Base-by-base conservation (phyloP, 2,888 invertebrate species). In the Dromius quadrimaculatus region DNA sequence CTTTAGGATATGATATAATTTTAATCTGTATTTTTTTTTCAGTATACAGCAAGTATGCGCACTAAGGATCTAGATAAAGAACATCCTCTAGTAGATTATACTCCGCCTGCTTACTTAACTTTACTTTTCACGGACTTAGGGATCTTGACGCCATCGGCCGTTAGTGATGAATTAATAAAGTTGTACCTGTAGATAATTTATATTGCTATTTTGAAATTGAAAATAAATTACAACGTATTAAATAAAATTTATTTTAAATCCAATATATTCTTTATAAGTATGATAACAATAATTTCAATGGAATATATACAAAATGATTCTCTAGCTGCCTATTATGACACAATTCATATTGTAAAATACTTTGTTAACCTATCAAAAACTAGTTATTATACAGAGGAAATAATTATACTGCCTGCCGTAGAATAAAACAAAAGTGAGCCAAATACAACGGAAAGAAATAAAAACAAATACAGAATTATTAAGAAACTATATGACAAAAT, bases 141-240 rank as follows among this genome's bases (percentile, higher is more conserved):
- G 1, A 94, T 97, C 73, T 84, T 99, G 19, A 95, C 98, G 1
- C 97, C 99, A 0, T 95, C 97, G 0, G 98, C 98, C 59, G 97
- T 99, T 20, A 97, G 97, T 81, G 98, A 98, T 79, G 97, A 98
- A 86, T 86, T 99, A 17, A 95, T 99, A 73, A 97, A 98, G 83
- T 85, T 99, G 73, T 99, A 99, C 84, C 88, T 95, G 79, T 97
- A 88, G 89, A 77, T 72, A 54, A n/a, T 54, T 59, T 36, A 59
- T 38, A 59, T 45, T 45, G 41, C 32, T 63, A 63, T 45, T 41
- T 41, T 9, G 15, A 28, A 45, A 45, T 28, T 28, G 45, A 45
- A 63, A 45, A 63, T 13, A 45, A 41, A 23, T 63, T 63, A 43
- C 41, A 63, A 45, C 45, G 19, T 63, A 63, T 59, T 59, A 59